phyloP scores from a whole-genome alignment of 1,140 invertebrate genomes.

The Penaeus japonicus region DNA sequence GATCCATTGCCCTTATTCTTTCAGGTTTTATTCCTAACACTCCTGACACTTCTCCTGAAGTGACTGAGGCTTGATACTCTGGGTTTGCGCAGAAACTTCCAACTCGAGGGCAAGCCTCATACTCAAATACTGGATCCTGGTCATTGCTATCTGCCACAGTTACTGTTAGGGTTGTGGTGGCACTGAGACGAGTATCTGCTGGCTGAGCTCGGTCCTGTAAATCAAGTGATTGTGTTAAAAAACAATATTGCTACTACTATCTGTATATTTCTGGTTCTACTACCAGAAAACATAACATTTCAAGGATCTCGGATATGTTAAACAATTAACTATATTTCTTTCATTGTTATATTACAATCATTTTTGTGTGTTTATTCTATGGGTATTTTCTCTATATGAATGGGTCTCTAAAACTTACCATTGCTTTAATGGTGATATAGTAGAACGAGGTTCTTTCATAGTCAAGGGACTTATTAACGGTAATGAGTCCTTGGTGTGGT shows the following conservation, averaged over 20 bases:
- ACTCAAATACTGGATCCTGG: conserved; percentile 74
- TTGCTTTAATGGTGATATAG: conserved; percentile 86
- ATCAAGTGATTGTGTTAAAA: conserved; percentile 43
- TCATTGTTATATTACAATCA: too few species aligned
- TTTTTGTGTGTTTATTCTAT: too few species aligned
- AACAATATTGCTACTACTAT: conserved; percentile 6
- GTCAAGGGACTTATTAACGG: conserved; percentile 86
- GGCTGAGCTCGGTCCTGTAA: conserved; percentile 83
- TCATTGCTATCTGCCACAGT: conserved; percentile 89
- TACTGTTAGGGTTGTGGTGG: conserved; percentile 84
- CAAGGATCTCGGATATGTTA: too few species aligned
- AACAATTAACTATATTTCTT: too few species aligned
- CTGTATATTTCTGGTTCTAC: too few species aligned
- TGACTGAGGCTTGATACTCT: conserved; percentile 18
- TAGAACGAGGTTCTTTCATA: conserved; percentile 89
- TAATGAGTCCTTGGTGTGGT: conserved; percentile 88
- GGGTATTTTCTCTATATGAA: too few species aligned
- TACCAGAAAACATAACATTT: too few species aligned
- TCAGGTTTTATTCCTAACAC: conserved; percentile 84
- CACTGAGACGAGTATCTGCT: conserved; percentile 75
- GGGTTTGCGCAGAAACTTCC: conserved; percentile 47
- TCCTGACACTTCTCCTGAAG: conserved; percentile 75
- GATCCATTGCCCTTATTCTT: conserved; percentile 75
- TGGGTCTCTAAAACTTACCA: conserved; percentile 72
- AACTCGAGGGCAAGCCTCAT: conserved; percentile 40